Conservation (phyloP, 1,140 invertebrate species). For the Drosophila ambigua region DNA sequence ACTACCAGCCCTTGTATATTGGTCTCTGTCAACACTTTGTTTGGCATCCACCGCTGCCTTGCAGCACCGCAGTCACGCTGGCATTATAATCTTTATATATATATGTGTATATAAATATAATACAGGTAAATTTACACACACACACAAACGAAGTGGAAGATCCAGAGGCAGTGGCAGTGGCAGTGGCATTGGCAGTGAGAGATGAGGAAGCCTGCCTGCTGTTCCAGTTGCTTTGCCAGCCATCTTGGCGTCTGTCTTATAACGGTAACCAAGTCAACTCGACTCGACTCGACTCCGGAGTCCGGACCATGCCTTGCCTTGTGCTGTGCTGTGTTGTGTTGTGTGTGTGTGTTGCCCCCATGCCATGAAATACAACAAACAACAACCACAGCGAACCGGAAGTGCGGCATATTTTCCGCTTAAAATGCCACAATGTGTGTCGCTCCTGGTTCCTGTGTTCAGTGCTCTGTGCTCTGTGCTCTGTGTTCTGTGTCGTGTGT, state of each 20-base stretch:
- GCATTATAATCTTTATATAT: constrained; percentile 33
- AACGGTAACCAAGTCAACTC: constrained; percentile 66
- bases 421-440: constrained; percentile 74
- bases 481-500: neutral
- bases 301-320: neutral
- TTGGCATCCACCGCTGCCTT: constrained; percentile 11
- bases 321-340: neutral
- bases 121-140: constrained; percentile 25
- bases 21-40: constrained; percentile 41
- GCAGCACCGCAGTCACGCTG: neutral
- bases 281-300: constrained; percentile 3
- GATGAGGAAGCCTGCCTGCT: too few relatives aligned
- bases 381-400: constrained; percentile 39
- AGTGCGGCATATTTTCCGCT: constrained; percentile 76
- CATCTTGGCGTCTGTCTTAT: constrained; percentile 49
- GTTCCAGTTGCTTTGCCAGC: constrained; percentile 45
- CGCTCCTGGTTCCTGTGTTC: neutral
- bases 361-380: neutral
- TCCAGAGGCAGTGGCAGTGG: neutral
- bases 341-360: too few relatives aligned
- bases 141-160: neutral
- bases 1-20: constrained; percentile 1
- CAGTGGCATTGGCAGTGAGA: too few relatives aligned
- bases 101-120: constrained; percentile 62
- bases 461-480: neutral